These are phyloP conservation scores for Erebia ligea DNA, from an alignment of 2,888 invertebrate species.

Conservation along the genomic window DNA sequence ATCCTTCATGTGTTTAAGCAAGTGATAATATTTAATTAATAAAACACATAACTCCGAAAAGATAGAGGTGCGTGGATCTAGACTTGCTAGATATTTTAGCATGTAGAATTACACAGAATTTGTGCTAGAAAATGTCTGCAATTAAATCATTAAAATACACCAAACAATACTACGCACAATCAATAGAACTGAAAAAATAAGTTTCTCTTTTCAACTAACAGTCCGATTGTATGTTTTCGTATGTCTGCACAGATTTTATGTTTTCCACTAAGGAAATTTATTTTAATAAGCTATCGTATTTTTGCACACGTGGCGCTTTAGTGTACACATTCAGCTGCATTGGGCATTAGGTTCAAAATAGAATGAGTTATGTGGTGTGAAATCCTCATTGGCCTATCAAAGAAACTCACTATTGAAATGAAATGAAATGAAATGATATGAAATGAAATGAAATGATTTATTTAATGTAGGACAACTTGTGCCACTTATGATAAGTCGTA, in stretches of 20 bases:
- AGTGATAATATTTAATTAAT: too few species aligned
- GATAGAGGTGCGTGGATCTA: too few species aligned
- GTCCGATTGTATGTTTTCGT: constrained; percentile 7
- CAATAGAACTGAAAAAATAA: constrained; percentile 8
- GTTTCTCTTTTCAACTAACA: constrained; percentile 4
- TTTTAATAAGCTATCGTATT: constrained; percentile 15
- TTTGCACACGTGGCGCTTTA: constrained; percentile 21
- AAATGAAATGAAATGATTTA: too few species aligned
- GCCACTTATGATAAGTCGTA: too few species aligned
- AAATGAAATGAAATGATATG: too few species aligned
- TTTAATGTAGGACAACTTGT: too few species aligned
- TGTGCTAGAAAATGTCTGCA: neutral
- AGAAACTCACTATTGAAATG: neutral
- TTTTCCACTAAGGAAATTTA: constrained; percentile 22
- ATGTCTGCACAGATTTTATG: constrained; percentile 19
- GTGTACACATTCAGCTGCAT: constrained; percentile 9
- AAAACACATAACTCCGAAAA: too few species aligned
- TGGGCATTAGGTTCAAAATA: constrained; percentile 11
- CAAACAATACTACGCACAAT: neutral
- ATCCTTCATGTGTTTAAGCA: too few species aligned
- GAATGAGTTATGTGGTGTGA: constrained; percentile 5
- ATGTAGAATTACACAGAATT: neutral
- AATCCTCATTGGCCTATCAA: neutral
- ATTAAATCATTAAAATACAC: neutral
- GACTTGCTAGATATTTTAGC: too few species aligned